phyloP scores from a whole-genome alignment of 1,140 invertebrate species.

The Sminthurides bifidus region DNA sequence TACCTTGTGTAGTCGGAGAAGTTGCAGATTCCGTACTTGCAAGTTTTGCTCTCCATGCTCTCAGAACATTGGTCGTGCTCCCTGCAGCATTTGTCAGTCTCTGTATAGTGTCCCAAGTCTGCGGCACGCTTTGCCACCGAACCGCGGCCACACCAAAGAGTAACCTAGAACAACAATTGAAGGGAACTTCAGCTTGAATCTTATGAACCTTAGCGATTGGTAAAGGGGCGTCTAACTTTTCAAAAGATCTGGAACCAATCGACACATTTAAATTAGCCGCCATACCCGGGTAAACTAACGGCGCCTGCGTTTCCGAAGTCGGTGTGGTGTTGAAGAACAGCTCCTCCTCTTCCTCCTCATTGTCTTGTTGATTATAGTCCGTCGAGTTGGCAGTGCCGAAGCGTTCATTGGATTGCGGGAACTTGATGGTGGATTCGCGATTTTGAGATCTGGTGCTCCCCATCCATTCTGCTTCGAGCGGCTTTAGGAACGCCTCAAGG shows the following conservation, averaged over 20 bases:
- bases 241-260: not conserved
- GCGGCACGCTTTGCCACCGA: conserved; percentile 52
- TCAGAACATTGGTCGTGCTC: conserved; percentile 62
- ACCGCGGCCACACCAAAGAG: conserved; percentile 61
- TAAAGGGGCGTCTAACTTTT: not conserved
- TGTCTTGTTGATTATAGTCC: not conserved
- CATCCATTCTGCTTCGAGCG: not conserved
- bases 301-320: not conserved
- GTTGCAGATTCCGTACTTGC: conserved; percentile 54
- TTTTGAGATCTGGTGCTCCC: no score
- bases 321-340: not conserved
- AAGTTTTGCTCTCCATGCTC: conserved; percentile 46
- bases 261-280: not conserved
- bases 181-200: not conserved
- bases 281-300: conserved; percentile 11
- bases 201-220: not conserved
- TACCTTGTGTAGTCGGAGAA: conserved; percentile 51
- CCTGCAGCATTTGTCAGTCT: conserved; percentile 64
- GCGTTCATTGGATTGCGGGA: not conserved
- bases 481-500: conserved; percentile 18
- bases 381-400: not conserved
- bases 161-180: conserved; percentile 35
- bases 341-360: conserved; percentile 5
- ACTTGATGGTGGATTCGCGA: not conserved
- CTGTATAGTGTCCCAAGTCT: conserved; percentile 51